A percentile compares a stretch with the other conserved stretches of the same genome.
These are phyloP conservation scores for Dendronephthya gigantea DNA, from an alignment of 64 coral and sea anemone species.

Conservation along the genomic window DNA sequence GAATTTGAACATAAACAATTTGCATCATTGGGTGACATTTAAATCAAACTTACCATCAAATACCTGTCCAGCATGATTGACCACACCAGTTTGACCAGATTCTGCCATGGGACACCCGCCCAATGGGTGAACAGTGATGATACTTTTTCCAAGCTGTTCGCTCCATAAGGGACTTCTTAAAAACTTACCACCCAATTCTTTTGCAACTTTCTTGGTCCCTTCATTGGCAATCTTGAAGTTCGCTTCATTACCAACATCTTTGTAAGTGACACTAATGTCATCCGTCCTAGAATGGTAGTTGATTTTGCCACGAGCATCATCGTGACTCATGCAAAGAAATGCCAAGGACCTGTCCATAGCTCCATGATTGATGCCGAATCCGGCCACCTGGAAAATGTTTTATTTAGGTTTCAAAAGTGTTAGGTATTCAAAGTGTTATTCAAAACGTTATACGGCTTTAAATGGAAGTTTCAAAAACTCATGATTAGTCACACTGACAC, in stretches of 20 bases:
- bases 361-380: background rate
- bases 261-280: constrained; percentile 26
- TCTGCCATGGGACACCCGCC: constrained; percentile 44
- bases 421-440: too few relatives aligned
- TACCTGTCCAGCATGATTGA: constrained; percentile 40
- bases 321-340: constrained; percentile 43
- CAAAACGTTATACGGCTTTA: too few relatives aligned
- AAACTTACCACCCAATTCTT: constrained; percentile 26
- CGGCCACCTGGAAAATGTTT: too few relatives aligned
- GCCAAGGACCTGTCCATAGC: constrained; percentile 38
- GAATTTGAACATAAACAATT: too few relatives aligned
- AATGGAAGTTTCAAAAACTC: too few relatives aligned
- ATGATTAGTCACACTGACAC: too few relatives aligned
- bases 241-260: constrained; percentile 28
- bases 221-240: constrained; percentile 30
- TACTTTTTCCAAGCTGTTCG: constrained; percentile 2
- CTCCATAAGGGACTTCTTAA: constrained; percentile 38
- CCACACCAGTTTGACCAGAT: constrained; percentile 20
- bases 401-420: too few relatives aligned
- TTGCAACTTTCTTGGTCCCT: constrained; percentile 8
- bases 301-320: constrained; percentile 22
- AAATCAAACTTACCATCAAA: constrained; percentile 43
- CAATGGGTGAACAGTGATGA: constrained; percentile 33
- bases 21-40: background rate
- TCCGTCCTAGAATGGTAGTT: constrained; percentile 6